These are phyloP conservation scores for Nematostella vectensis DNA, from an alignment of 92 coral and sea anemone genomes.

Conservation along the genomic window DNA sequence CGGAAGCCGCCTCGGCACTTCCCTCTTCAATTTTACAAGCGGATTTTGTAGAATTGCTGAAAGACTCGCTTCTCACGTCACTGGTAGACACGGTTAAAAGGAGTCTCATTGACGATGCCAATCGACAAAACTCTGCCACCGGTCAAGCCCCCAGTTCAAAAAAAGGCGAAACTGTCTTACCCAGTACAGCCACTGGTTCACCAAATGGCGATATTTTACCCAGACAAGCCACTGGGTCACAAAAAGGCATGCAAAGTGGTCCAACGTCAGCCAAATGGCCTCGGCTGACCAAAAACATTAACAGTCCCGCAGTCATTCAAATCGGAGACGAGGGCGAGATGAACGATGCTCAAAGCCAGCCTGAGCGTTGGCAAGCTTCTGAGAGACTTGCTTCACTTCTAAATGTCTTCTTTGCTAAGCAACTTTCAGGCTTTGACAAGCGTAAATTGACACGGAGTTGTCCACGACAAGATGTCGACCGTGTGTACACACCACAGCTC, in stretches of 20 bases:
- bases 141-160: background rate
- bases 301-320: background rate
- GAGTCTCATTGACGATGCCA: background rate
- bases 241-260: conserved; percentile 2
- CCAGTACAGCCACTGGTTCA: conserved; percentile 3
- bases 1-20: background rate
- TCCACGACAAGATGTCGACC: conserved; percentile 28
- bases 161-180: background rate
- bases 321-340: conserved; percentile 6
- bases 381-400: conserved; percentile 36
- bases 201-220: conserved; percentile 7
- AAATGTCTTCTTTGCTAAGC: conserved; percentile 24
- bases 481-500: conserved; percentile 31
- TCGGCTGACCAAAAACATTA: conserved; percentile 4
- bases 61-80: background rate
- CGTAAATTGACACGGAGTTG: conserved; percentile 15
- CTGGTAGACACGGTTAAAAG: background rate
- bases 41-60: background rate
- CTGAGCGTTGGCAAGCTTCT: conserved; percentile 36
- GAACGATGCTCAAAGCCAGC: conserved; percentile 4
- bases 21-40: background rate
- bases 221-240: conserved; percentile 5
- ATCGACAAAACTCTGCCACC: background rate
- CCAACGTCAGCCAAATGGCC: conserved; percentile 12
- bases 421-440: conserved; percentile 30